Percentiles rank a stretch among this genome's conserved stretches.
These are phyloP conservation scores for Catamblyrhynchus diadema DNA, from an alignment of 2,797 vertebrate species.

Conservation along the genomic window DNA sequence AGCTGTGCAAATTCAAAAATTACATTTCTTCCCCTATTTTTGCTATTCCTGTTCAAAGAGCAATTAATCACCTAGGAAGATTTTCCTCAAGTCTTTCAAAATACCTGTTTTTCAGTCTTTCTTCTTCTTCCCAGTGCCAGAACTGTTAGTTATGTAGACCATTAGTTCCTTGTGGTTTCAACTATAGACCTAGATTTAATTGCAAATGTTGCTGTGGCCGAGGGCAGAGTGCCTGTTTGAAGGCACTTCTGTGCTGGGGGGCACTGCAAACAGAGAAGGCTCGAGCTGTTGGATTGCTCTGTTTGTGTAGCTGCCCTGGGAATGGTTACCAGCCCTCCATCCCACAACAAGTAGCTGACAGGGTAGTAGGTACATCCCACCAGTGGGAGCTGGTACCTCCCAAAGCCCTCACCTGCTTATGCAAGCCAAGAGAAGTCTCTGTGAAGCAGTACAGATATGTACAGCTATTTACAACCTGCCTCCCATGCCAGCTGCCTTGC, in stretches of 20 bases:
- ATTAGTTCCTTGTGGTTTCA: not conserved
- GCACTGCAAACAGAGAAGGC: not conserved
- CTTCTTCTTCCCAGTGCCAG: not conserved
- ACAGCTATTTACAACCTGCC: not conserved
- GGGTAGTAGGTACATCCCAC: not conserved
- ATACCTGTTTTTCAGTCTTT: not conserved
- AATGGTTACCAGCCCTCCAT: not conserved
- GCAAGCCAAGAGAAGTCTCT: not conserved
- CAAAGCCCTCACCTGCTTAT: not conserved
- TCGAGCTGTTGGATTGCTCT: not conserved
- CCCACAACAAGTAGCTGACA: not conserved
- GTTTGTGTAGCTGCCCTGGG: not conserved
- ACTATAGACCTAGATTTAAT: not conserved
- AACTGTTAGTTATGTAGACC: not conserved
- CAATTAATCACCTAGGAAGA: not conserved
- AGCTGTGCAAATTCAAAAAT: not conserved
- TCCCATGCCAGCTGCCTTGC: not conserved
- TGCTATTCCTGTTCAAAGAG: not conserved
- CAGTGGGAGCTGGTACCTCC: not conserved
- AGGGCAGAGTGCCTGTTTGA: not conserved
- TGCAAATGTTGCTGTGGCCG: not conserved
- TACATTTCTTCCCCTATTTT: not conserved
- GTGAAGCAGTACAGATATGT: not conserved
- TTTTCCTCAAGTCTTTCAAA: not conserved
- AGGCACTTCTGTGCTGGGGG: not conserved